A percentile compares a stretch with the other conserved stretches of the same genome.
Evolutionary conservation across 1,140 invertebrate genomes (phyloP).

Genomic region (Hycleus cichorii): DNA sequence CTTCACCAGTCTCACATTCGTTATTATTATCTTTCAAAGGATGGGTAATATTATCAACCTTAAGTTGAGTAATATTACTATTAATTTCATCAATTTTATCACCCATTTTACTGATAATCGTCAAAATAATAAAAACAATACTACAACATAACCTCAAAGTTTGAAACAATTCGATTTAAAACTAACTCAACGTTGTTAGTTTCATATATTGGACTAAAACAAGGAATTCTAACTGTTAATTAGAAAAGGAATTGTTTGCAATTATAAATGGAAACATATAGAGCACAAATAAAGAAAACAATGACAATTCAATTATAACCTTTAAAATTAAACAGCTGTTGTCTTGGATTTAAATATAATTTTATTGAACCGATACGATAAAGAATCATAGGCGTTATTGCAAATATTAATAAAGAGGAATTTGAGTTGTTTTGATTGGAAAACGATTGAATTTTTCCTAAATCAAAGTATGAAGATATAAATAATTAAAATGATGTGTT

Average conservation of each 20-base stretch:
- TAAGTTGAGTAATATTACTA: constrained; percentile 1
- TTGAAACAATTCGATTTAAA: too few relatives aligned
- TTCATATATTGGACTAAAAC: too few relatives aligned
- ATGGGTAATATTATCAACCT: constrained; percentile 2
- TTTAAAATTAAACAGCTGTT: constrained; percentile 6
- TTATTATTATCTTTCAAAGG: constrained; percentile 12
- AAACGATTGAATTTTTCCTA: too few relatives aligned
- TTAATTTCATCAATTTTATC: neutral
- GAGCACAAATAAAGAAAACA: constrained; percentile 6
- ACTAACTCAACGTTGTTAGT: too few relatives aligned
- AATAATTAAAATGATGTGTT: too few relatives aligned
- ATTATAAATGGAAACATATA: neutral
- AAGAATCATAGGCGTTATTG: too few relatives aligned
- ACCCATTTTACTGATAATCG: neutral
- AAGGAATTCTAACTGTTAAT: too few relatives aligned
- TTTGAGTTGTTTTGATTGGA: too few relatives aligned
- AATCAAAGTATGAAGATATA: too few relatives aligned
- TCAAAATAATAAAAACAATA: neutral
- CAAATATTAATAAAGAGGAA: too few relatives aligned
- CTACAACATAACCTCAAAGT: constrained; percentile 6
- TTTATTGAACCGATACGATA: too few relatives aligned
- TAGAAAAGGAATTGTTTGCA: too few relatives aligned
- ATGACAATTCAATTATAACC: constrained; percentile 4
- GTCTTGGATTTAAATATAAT: neutral
- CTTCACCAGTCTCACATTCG: constrained; percentile 28